A percentile compares a stretch with the other conserved stretches of the same genome.
These are phyloP conservation scores for Parazoanthus atlanticus DNA, from an alignment of 92 coral and sea anemone species.

Conservation along the genomic window DNA sequence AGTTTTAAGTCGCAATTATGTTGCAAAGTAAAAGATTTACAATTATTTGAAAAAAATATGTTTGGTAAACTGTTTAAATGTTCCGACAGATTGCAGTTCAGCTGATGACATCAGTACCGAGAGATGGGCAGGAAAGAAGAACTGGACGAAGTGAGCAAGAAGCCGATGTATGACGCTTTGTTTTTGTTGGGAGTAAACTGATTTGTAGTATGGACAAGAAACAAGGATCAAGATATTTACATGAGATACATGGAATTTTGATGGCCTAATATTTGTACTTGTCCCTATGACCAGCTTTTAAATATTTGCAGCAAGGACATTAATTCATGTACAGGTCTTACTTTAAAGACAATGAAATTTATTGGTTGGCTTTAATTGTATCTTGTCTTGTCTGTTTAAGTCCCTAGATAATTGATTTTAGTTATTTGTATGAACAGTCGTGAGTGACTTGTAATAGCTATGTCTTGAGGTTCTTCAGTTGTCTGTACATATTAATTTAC, in stretches of 20 bases:
- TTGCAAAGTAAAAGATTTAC: not conserved
- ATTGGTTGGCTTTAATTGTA: not conserved
- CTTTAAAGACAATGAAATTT: not conserved
- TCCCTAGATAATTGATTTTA: not conserved
- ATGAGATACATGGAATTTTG: too few species aligned
- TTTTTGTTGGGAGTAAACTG: not conserved
- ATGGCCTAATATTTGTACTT: not conserved
- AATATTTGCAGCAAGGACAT: not conserved
- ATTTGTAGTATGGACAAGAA: not conserved
- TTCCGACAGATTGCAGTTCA: slow-evolving; percentile 3
- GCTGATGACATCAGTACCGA: slow-evolving; percentile 7
- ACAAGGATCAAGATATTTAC: not conserved
- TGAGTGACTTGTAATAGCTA: too few species aligned
- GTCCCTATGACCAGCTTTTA: not conserved
- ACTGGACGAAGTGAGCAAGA: not conserved
- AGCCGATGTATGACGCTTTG: not conserved
- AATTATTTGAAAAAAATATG: not conserved
- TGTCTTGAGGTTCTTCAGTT: too few species aligned
- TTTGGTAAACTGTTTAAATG: not conserved
- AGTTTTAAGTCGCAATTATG: not conserved
- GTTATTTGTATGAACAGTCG: too few species aligned
- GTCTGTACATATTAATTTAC: too few species aligned
- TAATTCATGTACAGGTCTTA: not conserved
- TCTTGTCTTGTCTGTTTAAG: not conserved
- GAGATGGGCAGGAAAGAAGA: slow-evolving; percentile 1